Base-by-base conservation (phyloP, 2,113 vertebrate genomes). In the Tyrannus savana region DNA sequence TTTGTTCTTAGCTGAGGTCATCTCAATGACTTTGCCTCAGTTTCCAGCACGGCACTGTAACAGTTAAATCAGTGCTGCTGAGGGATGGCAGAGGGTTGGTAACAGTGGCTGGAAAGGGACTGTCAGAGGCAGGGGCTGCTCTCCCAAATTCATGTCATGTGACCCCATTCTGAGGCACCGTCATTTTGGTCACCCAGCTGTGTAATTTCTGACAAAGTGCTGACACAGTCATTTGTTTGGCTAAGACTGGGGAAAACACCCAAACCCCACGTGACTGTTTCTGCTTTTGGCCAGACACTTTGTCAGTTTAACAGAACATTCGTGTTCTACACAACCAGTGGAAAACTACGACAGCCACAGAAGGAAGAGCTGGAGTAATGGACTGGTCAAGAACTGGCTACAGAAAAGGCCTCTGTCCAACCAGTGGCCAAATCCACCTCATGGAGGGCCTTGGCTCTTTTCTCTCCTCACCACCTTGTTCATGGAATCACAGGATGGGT, bases 61-160 rank as follows among this genome's bases (percentile, higher is more conserved):
- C 19, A 75, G 47, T 37, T 72, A 56, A 39, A 49, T 44, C 23
- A 50, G 42, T 14, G 25, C 4, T 3, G 1, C 30, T 47, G 42
- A 63, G 23, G 50, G 62, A n/a, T 7, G 25, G 42, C 60, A 6
- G 16, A 46, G 25, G 30, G 33, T 1, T 44, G 31, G 37, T 4
- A 59, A 19, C 31, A 30, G 71, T 8, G 75, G 41, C 62, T 41
- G 18, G 37, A 37, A 58, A 41, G 46, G 49, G 64, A 66, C 25
- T n/a, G 14, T 30, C 13, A 21, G 35, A 60, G 27, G 22, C n/a
- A 41, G 17, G 18, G 13, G 4, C 1, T 31, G 60, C 59, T 39
- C 33, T 52, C 62, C 6, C 10, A 28, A 47, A 71, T 2, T 35
- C 24, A 72, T 3, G 13, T 33, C n/a, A 19, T 1, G 0, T 21